These are phyloP conservation scores for Drosophila melanogaster DNA, from an alignment of 1,140 invertebrate species.

Conservation along the genomic window Release_6_plus_ISO1_MT NT_033779.5:19263001-19263500, in stretches of 20 bases:
- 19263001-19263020: slow-evolving; percentile 78
- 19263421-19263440: slow-evolving; percentile 28
- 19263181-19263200: slow-evolving; percentile 73
- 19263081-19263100: slow-evolving; percentile 22
- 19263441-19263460: slow-evolving; percentile 8
- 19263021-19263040: slow-evolving; percentile 80
- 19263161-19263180: slow-evolving; percentile 67
- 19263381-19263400: slow-evolving; percentile 33
- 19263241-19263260: slow-evolving; percentile 32
- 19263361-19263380: slow-evolving; percentile 7
- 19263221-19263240: slow-evolving; percentile 24
- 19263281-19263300: not conserved
- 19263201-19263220: slow-evolving; percentile 52
- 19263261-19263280: slow-evolving; percentile 18
- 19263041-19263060: slow-evolving; percentile 68
- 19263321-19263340: slow-evolving; percentile 39
- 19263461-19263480: slow-evolving; percentile 53
- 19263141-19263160: slow-evolving; percentile 38
- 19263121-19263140: slow-evolving; percentile 27
- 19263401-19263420: slow-evolving; percentile 42
- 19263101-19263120: slow-evolving; percentile 18
- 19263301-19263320: slow-evolving; percentile 34
- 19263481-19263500: slow-evolving; percentile 35
- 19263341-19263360: not conserved
- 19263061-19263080: slow-evolving; percentile 26